These are phyloP conservation scores for Folsomia manolachei DNA, from an alignment of 2,888 invertebrate genomes.

Conservation along the genomic window DNA sequence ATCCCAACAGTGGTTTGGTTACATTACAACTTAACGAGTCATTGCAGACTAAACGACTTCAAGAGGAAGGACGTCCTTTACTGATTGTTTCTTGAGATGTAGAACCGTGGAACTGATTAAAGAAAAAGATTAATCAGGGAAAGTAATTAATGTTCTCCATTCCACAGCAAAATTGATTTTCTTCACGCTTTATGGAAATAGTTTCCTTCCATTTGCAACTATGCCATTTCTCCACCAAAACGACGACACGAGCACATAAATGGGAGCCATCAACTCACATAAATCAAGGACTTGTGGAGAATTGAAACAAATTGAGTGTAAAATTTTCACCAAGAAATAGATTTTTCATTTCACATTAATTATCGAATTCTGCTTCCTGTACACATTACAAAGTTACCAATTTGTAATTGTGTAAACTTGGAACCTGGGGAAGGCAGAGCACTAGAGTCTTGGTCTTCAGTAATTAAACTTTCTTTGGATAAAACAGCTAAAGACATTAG, in stretches of 20 bases:
- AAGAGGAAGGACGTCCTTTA: neutral
- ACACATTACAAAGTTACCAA: neutral
- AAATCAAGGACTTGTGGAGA: neutral
- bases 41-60: neutral
- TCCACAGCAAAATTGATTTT: conserved; percentile 17
- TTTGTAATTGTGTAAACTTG: too few species aligned
- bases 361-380: neutral
- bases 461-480: too few species aligned
- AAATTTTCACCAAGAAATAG: neutral
- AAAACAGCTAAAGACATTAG: too few species aligned
- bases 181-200: conserved; percentile 18
- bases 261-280: neutral
- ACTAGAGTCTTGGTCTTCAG: too few species aligned
- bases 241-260: neutral
- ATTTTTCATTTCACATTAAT: neutral
- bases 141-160: conserved; percentile 16
- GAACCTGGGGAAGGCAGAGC: too few species aligned
- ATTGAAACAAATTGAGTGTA: neutral
- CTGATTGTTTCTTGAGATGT: neutral
- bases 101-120: conserved; percentile 4
- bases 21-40: neutral
- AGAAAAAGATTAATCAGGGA: conserved; percentile 15
- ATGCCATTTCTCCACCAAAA: neutral
- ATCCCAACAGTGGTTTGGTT: neutral
- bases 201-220: conserved; percentile 9